Evolutionary conservation across 1,140 invertebrate genomes (phyloP), one percentile per base, ranked within the genome.

Genomic region (Maconellicoccus hirsutus): DNA sequence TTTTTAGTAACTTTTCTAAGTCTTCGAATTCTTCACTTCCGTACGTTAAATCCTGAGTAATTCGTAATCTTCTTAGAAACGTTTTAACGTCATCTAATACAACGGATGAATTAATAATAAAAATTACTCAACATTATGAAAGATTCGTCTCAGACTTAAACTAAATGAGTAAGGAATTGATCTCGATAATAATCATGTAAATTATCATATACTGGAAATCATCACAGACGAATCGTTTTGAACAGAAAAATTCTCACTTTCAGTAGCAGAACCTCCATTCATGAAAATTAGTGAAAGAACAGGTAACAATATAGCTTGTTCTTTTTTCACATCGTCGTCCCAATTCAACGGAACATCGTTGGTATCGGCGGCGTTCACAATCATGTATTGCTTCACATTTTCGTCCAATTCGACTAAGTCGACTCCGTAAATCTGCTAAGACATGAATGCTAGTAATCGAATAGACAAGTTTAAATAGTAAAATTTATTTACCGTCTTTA

Each of bases 111-210:
- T 22, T 66, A 66, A 66, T 19, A 14, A 10, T 66, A 66, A 52
- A 6, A 16, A 52, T 52, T 25, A 66, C 16, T 66, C 3, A 23
- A 25, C 25, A 23, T 16, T 8, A 6, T 23, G 10, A 66, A 25
- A 23, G 6, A 25, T 66, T 26, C 19, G 25, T 25, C 61, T 66
- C 61, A 66, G 61, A 66, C 61, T 66, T 66, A 66, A 66, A 66
- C 61, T 25, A 66, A 10, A 66, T 66, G 61, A 66, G 61, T 66
- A 66, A 66, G 61, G 61, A 66, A 23, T 10, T 16, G 10, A 66
- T 26, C 2, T 3, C 12, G 6, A 16, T 8, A 22, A 25, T 26
- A 66, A 66, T 66, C 61, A 66, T 23, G 22, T 23, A 23, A 6
- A 4, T 2, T 22, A 12, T 25, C 25, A 25, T 66, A 22, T 66